Conservation (phyloP, 2,797 vertebrate species). For the Sitta carolinensis region DNA sequence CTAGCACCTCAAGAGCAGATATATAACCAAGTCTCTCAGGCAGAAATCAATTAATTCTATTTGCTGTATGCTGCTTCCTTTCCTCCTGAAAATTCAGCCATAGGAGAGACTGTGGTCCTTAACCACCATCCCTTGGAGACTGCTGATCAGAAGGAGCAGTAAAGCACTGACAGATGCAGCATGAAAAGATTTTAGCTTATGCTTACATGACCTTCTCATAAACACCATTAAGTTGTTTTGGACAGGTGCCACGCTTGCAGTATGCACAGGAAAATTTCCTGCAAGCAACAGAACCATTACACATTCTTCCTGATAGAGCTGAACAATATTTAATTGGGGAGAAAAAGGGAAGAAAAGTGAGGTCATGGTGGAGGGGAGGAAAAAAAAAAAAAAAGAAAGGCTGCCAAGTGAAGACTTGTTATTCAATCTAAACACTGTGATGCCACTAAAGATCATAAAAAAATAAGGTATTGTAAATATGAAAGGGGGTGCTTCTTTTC, state of each 20-base stretch:
- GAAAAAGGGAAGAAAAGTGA: slow-evolving; percentile 35
- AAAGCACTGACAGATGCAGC: slow-evolving; percentile 30
- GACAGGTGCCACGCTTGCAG: slow-evolving; percentile 4
- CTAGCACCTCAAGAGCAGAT: neutral
- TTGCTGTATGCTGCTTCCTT: neutral
- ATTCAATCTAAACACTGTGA: neutral
- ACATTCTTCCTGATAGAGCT: slow-evolving; percentile 33
- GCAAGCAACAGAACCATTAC: slow-evolving; percentile 31
- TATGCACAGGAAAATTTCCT: slow-evolving; percentile 35
- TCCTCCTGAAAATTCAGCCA: slow-evolving; percentile 13
- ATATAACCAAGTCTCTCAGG: neutral
- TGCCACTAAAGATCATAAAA: neutral
- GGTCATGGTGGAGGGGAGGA: neutral
- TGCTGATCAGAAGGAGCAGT: slow-evolving; percentile 48
- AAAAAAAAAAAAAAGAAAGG: neutral
- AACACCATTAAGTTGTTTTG: slow-evolving; percentile 52
- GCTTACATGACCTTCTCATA: slow-evolving; percentile 57
- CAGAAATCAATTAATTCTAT: neutral
- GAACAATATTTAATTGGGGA: slow-evolving; percentile 39
- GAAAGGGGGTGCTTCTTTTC: neutral
- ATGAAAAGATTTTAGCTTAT: slow-evolving; percentile 33
- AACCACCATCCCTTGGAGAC: slow-evolving; percentile 16
- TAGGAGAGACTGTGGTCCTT: neutral
- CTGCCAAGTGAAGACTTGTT: neutral
- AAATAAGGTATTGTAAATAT: neutral